Evolutionary conservation across 2,113 vertebrate species (phyloP).

Genomic region (Hipposideros armiger): DNA sequence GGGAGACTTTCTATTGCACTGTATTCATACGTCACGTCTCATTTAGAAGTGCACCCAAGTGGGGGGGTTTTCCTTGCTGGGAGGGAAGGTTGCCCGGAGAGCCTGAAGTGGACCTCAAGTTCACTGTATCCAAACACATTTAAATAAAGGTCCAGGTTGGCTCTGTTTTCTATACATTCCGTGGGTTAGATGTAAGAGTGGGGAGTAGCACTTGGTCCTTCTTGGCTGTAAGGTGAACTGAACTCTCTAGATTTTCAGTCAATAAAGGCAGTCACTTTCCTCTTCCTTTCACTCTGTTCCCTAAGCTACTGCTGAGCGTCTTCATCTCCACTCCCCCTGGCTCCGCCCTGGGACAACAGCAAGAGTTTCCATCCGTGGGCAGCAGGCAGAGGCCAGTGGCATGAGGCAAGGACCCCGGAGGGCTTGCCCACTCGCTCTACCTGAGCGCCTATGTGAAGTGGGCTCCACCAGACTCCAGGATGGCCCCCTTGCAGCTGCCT

Average conservation of each 20-base stretch:
- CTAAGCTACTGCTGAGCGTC: neutral
- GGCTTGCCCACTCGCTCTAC: no score
- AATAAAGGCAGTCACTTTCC: neutral
- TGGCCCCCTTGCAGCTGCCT: neutral
- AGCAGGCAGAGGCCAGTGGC: fast-evolving
- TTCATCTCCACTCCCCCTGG: neutral
- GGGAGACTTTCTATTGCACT: neutral
- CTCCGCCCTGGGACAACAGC: neutral
- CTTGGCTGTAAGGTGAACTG: neutral
- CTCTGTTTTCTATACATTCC: neutral
- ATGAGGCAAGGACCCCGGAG: no score
- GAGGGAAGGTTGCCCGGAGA: neutral
- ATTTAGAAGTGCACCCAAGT: neutral
- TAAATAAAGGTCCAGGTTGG: neutral
- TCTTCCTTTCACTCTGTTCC: neutral
- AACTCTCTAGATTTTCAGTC: neutral
- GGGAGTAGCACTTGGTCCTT: neutral
- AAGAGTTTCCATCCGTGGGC: fast-evolving
- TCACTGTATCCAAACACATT: neutral
- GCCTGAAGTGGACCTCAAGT: neutral
- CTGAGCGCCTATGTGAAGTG: fast-evolving
- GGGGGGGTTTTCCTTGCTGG: neutral
- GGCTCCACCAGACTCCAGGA: neutral
- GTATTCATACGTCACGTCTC: neutral
- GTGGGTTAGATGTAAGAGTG: neutral